These are phyloP conservation scores for Phaethornis superciliosus DNA, from an alignment of 2,113 vertebrate species.

Conservation along the genomic window DNA sequence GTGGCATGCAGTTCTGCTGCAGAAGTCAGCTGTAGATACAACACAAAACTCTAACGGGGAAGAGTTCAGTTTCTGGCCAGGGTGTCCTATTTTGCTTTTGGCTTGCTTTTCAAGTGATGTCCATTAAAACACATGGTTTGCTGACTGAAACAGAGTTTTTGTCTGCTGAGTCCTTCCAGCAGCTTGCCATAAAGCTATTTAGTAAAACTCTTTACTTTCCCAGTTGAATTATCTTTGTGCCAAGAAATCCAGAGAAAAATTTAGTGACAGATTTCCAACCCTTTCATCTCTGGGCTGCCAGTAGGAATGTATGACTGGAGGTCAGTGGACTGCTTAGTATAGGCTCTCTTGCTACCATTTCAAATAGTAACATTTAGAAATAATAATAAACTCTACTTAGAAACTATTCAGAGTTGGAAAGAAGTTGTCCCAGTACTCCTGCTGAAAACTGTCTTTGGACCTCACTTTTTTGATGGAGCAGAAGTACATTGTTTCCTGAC, in stretches of 20 bases:
- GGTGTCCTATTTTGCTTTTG: conserved; percentile 1
- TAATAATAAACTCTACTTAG: neutral
- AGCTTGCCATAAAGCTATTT: neutral
- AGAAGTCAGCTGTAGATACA: neutral
- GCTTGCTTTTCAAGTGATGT: neutral
- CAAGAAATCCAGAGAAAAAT: conserved; percentile 1
- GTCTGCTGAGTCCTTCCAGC: neutral
- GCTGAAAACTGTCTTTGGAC: neutral
- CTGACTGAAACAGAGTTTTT: neutral
- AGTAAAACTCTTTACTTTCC: neutral
- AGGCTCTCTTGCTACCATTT: neutral
- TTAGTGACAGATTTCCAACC: neutral
- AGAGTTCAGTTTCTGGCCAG: neutral
- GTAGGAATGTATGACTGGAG: neutral
- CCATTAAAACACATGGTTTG: neutral
- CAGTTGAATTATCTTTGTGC: neutral
- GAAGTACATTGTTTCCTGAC: neutral
- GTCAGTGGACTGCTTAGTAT: neutral
- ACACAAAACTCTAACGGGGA: neutral
- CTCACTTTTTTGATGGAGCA: neutral
- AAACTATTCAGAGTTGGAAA: neutral
- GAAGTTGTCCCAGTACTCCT: neutral
- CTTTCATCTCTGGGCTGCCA: neutral
- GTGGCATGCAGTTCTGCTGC: neutral
- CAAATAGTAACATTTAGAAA: neutral